phyloP scores from a whole-genome alignment of 2,797 vertebrate genomes.

The Anableps anableps region DNA sequence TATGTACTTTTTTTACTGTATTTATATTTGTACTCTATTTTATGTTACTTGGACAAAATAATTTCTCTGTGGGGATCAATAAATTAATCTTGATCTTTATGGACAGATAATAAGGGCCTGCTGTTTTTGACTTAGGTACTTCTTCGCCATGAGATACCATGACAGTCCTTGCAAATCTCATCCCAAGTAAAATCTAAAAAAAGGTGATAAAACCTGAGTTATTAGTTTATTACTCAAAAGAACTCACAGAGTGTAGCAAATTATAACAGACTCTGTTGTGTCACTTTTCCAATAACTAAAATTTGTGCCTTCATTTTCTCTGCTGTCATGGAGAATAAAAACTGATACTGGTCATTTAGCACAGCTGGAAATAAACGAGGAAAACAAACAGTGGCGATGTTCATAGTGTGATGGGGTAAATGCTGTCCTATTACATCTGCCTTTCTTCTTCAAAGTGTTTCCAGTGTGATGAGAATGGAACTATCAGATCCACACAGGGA shows the following conservation, averaged over 20 bases:
- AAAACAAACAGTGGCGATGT: not conserved
- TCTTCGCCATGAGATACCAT: too few species aligned
- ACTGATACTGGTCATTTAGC: conserved; percentile 2
- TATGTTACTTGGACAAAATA: not conserved
- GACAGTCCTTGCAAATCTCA: not conserved
- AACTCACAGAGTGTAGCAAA: not conserved
- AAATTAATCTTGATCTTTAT: not conserved
- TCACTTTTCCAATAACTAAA: not conserved
- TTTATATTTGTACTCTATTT: not conserved
- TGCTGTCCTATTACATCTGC: not conserved
- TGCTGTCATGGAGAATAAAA: not conserved
- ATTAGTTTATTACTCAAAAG: not conserved
- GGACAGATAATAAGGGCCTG: not conserved
- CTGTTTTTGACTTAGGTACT: too few species aligned
- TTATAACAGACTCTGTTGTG: not conserved
- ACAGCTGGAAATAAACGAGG: not conserved
- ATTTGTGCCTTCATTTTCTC: not conserved
- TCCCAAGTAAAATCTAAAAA: not conserved
- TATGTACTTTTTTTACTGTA: not conserved
- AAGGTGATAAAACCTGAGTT: not conserved
- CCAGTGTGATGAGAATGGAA: not conserved
- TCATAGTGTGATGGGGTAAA: not conserved
- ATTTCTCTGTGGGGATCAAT: too few species aligned
- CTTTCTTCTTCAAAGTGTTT: not conserved
- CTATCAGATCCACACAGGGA: not conserved